Conservation (phyloP, 2,888 invertebrate species). For the Hydropsyche betteni region DNA sequence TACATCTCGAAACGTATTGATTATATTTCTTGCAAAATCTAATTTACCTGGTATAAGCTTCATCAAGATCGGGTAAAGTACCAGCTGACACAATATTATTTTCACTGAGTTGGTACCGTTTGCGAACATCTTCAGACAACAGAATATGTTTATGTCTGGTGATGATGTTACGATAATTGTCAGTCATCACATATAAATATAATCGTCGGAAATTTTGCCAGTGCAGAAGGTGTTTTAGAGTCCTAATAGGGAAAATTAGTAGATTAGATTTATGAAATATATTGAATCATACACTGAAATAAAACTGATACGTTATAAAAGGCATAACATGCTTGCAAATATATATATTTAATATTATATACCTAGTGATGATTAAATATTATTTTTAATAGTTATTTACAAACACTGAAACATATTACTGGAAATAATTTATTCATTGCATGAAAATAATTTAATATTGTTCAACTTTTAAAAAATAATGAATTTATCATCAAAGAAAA, state of each 20-base stretch:
- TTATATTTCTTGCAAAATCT: not conserved
- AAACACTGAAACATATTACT: constrained; percentile 1
- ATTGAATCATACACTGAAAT: not conserved
- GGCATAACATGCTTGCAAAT: too few species aligned
- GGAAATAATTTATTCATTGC: too few species aligned
- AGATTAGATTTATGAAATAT: constrained; percentile 4
- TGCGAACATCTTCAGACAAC: constrained; percentile 77
- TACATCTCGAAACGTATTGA: not conserved
- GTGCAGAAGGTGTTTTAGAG: constrained; percentile 80
- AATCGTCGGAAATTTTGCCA: constrained; percentile 91
- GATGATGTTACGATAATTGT: constrained; percentile 88
- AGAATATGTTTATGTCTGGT: constrained; percentile 82
- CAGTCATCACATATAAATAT: constrained; percentile 93
- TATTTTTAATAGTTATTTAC: constrained; percentile 12
- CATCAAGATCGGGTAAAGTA: constrained; percentile 87
- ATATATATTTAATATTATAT: constrained; percentile 41
- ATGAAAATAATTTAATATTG: too few species aligned
- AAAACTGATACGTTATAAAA: not conserved
- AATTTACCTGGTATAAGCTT: constrained; percentile 79
- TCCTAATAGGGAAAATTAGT: constrained; percentile 65
- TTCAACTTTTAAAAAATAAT: too few species aligned
- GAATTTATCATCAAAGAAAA: too few species aligned
- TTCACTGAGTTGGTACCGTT: constrained; percentile 76
- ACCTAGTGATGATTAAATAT: constrained; percentile 28
- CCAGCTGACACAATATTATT: constrained; percentile 86